phyloP scores from a whole-genome alignment of 2,113 vertebrate genomes.

The Columba janthina region DNA sequence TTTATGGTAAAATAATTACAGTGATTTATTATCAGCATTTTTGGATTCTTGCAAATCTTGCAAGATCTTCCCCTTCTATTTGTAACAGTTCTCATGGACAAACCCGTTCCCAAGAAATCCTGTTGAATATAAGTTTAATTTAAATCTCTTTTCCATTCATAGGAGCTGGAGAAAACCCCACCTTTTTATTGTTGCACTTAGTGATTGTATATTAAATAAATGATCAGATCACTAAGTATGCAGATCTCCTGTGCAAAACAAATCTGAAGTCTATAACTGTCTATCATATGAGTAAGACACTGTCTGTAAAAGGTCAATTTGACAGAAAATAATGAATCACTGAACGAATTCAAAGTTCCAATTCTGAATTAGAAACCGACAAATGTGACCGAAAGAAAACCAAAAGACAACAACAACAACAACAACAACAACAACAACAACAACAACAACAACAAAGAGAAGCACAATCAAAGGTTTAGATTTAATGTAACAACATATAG shows the following conservation, averaged over 20 bases:
- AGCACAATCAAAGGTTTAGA: background rate
- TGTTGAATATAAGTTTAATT: background rate
- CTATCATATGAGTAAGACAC: background rate
- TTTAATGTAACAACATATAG: rapidly evolving
- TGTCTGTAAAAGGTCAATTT: background rate
- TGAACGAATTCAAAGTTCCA: background rate
- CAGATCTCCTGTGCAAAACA: background rate
- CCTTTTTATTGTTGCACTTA: background rate
- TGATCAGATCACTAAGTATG: background rate
- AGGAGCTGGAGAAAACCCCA: background rate
- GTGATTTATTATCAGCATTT: background rate
- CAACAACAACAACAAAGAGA: no score
- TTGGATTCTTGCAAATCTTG: background rate
- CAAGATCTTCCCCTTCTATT: background rate
- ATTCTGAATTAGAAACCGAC: background rate
- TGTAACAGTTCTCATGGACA: background rate
- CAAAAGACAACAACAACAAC: no score
- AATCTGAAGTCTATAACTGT: background rate
- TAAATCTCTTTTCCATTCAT: background rate
- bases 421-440: no score
- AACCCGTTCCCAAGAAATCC: background rate
- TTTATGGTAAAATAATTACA: background rate
- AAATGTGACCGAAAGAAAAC: background rate
- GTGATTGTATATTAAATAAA: background rate
- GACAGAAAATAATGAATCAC: background rate